phyloP scores from a whole-genome alignment of 2,113 vertebrate genomes.

The Pygathrix nemaeus region DNA sequence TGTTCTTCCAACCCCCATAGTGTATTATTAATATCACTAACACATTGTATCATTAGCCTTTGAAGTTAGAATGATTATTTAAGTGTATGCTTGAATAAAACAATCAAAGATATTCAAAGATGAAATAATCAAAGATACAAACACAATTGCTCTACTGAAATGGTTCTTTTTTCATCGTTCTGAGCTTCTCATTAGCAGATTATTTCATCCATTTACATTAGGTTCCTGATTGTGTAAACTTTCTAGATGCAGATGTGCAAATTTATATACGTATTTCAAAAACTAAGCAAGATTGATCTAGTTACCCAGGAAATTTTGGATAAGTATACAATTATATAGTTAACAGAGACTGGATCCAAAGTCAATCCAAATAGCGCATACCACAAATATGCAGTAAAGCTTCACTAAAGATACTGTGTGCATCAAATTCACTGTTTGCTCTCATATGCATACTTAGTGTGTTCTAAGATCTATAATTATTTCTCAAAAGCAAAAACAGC shows the following conservation, averaged over 20 bases:
- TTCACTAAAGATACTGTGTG: background rate
- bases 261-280: background rate
- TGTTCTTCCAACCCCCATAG: no score
- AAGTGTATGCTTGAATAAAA: background rate
- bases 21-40: background rate
- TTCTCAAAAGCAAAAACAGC: background rate
- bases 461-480: background rate
- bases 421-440: background rate
- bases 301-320: background rate
- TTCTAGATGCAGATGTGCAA: background rate
- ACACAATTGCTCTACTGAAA: background rate
- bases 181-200: background rate
- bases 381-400: background rate
- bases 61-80: background rate
- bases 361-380: background rate
- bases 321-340: background rate
- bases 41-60: background rate
- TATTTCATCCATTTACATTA: background rate
- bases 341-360: background rate
- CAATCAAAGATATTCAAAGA: background rate
- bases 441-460: no score
- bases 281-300: background rate
- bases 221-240: background rate
- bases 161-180: background rate
- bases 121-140: background rate